phyloP scores from a whole-genome alignment of 1,140 invertebrate genomes.

The Drosophila gunungcola region DNA sequence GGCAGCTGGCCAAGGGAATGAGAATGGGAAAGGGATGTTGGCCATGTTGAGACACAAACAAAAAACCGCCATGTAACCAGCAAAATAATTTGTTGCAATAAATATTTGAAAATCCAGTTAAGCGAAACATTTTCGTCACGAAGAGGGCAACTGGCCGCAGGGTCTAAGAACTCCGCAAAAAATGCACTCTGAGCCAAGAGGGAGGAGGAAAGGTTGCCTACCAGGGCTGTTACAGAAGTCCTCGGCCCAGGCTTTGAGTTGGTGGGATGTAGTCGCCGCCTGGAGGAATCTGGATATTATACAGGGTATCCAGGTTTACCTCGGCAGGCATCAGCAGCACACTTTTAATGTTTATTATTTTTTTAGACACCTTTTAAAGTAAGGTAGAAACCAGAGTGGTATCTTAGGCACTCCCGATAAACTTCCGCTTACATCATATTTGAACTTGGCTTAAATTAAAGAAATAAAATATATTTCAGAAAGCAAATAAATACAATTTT shows the following conservation, averaged over 20 bases:
- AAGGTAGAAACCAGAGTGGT: no score
- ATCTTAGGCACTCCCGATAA: no score
- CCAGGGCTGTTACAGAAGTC: slow-evolving; percentile 12
- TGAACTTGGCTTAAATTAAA: no score
- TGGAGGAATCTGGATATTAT: slow-evolving; percentile 12
- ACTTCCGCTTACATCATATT: no score
- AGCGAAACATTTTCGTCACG: slow-evolving; percentile 81
- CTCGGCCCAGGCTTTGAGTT: slow-evolving; percentile 15
- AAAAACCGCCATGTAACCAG: slow-evolving; percentile 59
- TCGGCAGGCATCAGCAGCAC: no score
- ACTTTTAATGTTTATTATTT: no score
- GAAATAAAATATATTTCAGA: no score
- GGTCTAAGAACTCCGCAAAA: slow-evolving; percentile 52
- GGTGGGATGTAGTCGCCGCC: not conserved
- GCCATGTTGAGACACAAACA: slow-evolving; percentile 45
- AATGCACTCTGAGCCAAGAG: slow-evolving; percentile 26
- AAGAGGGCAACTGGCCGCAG: slow-evolving; percentile 56
- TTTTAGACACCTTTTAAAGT: no score
- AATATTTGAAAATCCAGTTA: slow-evolving; percentile 84
- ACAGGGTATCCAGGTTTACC: slow-evolving; percentile 5
- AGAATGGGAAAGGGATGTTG: slow-evolving; percentile 1
- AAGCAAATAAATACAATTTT: not conserved
- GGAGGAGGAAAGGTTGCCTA: not conserved
- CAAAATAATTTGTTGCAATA: slow-evolving; percentile 83
- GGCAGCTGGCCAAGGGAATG: not conserved